Evolutionary conservation across 2,888 invertebrate genomes (phyloP), one percentile per base, ranked within the genome.

Genomic region (Dermolepida albohirtum): DNA sequence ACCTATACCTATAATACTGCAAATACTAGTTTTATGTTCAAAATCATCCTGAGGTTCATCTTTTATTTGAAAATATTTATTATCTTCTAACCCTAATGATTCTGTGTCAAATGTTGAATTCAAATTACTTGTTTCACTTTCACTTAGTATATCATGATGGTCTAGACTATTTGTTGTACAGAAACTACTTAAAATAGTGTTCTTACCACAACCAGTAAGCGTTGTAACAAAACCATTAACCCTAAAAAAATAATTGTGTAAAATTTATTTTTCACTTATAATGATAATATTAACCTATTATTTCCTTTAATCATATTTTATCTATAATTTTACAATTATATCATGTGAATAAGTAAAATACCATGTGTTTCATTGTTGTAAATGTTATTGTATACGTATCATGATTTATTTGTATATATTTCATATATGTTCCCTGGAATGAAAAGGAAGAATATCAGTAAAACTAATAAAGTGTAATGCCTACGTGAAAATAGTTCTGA

Each of bases 1-100:
- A 63, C 5, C 34, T 49, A 62, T 70, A 83, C 82, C 82, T 82
- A 82, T 83, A 83, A 83, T 83, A 83, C 83, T 83, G 82, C 81
- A 80, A 73, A 80, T 77, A 78, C 78, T 77, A 74, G 77, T 76
- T 74, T 79, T 80, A 70, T 77, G 75, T 71, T 80, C 79, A 62
- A 73, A 75, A 70, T 78, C 71, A 34, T 74, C 73, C 39, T 70
- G 65, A 29, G 71, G 66, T 69, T 73, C 74, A 49, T 71, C 71
- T 64, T 74, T 74, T 49, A 74, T 66, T 39, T 52, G 62, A 40
- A 67, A 67, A 62, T 62, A 64, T 55, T 63, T 57, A 16, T 16
- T 40, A 54, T 68, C 55, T 64, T 55, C 63, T 55, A 68, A 54
- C n/a, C 63, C 64, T 63, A 68, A 55, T 7, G 68, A 63, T 54